Evolutionary conservation across 2,888 invertebrate genomes (phyloP).

Genomic region (Philereme vetulata): DNA sequence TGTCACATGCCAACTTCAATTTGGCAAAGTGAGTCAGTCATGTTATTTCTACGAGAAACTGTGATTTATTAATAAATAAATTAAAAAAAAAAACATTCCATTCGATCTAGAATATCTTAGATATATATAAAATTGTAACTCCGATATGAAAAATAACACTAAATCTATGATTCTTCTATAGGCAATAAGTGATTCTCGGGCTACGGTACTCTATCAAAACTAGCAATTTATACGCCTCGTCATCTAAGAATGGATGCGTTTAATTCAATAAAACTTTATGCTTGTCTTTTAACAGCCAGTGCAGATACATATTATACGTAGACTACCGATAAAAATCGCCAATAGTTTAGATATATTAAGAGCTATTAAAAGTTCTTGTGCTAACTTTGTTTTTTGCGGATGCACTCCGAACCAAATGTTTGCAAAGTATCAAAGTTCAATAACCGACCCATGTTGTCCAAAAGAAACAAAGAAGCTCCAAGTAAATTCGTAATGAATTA

Average conservation of each 20-base stretch:
- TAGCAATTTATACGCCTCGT: slow-evolving; percentile 20
- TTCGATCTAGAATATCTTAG: no score
- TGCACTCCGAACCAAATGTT: slow-evolving; percentile 19
- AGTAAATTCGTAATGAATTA: slow-evolving; percentile 24
- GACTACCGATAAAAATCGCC: slow-evolving; percentile 43
- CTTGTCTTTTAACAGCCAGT: slow-evolving; percentile 23
- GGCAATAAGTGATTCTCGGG: slow-evolving; percentile 12
- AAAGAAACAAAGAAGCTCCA: slow-evolving; percentile 32
- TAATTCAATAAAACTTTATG: slow-evolving; percentile 29
- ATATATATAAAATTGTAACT: no score
- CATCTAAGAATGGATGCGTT: slow-evolving; percentile 21
- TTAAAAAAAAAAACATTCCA: background rate
- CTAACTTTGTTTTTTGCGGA: slow-evolving; percentile 33
- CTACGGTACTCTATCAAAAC: slow-evolving; percentile 19
- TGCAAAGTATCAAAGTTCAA: slow-evolving; percentile 32
- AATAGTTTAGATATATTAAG: slow-evolving; percentile 25
- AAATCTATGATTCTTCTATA: background rate
- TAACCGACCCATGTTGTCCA: slow-evolving; percentile 25
- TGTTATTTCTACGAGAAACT: background rate
- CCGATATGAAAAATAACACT: no score
- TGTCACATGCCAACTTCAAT: slow-evolving; percentile 23
- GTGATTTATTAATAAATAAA: background rate
- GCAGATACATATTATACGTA: slow-evolving; percentile 40
- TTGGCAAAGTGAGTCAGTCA: slow-evolving; percentile 7
- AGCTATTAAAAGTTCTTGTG: slow-evolving; percentile 29